Evolutionary conservation across 2,113 vertebrate species (phyloP).

Genomic region (Cettia cetti): DNA sequence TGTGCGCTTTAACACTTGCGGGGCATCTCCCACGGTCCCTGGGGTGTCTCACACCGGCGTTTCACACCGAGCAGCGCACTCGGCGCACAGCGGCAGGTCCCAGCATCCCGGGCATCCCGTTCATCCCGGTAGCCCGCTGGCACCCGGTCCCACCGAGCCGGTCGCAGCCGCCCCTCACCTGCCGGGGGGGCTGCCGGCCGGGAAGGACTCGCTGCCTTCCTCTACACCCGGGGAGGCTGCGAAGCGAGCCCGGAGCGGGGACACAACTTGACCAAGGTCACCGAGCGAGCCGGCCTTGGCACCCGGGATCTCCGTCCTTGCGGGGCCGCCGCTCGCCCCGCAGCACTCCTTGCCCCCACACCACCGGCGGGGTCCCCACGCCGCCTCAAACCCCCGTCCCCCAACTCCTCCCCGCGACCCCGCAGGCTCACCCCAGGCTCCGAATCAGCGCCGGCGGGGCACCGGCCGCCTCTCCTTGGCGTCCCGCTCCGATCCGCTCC

Average conservation of each 20-base stretch:
- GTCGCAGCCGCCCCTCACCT: background rate
- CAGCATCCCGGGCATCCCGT: background rate
- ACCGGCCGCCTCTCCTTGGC: background rate
- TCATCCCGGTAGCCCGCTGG: background rate
- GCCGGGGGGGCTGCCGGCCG: background rate
- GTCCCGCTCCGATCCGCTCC: background rate
- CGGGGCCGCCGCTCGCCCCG: too few species aligned
- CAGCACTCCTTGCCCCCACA: background rate
- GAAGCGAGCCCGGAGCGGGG: background rate
- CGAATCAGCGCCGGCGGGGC: conserved; percentile 12
- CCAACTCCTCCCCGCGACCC: too few species aligned
- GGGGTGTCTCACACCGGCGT: background rate
- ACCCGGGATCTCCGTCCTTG: background rate
- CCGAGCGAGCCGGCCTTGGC: background rate
- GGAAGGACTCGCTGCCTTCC: background rate
- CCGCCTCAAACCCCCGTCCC: background rate
- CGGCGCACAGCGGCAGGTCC: background rate
- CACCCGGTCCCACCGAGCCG: background rate
- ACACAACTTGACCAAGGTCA: conserved; percentile 42
- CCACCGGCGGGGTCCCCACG: background rate
- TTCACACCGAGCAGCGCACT: background rate
- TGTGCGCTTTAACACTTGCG: background rate
- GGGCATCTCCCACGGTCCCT: background rate
- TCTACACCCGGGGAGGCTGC: background rate
- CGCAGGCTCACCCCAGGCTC: background rate